phyloP scores from a whole-genome alignment of 2,888 invertebrate genomes.

The Gasteruption jaculator region DNA sequence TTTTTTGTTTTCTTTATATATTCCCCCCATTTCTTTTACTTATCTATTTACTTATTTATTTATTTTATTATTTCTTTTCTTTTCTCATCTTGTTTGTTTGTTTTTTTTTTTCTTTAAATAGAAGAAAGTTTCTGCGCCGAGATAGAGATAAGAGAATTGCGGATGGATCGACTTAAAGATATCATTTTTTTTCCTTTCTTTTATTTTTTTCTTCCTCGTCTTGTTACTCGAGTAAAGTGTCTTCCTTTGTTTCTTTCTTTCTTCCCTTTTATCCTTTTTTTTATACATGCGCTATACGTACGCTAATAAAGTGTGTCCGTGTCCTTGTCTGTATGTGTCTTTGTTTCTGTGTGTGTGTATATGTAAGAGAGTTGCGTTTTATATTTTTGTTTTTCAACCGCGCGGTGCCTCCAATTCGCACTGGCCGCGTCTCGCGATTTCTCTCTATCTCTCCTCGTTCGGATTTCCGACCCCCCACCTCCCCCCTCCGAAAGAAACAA shows the following conservation, averaged over 20 bases:
- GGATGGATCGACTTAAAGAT: constrained; percentile 7
- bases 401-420: background rate
- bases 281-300: constrained; percentile 7
- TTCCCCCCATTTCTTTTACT: background rate
- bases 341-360: constrained; percentile 17
- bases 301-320: background rate
- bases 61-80: background rate
- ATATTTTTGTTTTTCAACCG: background rate
- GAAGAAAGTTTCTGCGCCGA: too few relatives aligned
- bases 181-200: too few relatives aligned
- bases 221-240: constrained; percentile 5
- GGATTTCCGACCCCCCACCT: background rate
- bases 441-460: constrained; percentile 1
- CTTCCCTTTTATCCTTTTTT: constrained; percentile 10
- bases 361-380: constrained; percentile 10
- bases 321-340: constrained; percentile 14
- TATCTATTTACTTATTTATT: too few relatives aligned
- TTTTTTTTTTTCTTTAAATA: constrained; percentile 12
- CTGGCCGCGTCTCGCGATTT: background rate
- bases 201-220: constrained; percentile 2
- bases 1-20: constrained; percentile 1
- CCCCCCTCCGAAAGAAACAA: too few relatives aligned
- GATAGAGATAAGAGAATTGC: constrained; percentile 18
- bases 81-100: constrained; percentile 4
- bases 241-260: background rate